Evolutionary conservation across 2,888 invertebrate genomes (phyloP), one percentile per base, ranked within the genome.

Genomic region (Caenorhabditis japonica): DNA sequence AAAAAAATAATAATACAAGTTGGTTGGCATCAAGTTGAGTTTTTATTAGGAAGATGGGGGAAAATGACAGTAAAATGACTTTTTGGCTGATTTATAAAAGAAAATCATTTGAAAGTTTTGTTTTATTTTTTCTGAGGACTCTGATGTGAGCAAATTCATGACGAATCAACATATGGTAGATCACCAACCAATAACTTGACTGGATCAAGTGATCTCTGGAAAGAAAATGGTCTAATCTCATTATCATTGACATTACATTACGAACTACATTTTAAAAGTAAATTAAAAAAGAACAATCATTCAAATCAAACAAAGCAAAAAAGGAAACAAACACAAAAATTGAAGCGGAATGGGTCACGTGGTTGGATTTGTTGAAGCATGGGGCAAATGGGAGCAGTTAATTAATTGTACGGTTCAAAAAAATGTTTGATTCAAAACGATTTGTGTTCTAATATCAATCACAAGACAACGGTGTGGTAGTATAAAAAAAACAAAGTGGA

Each of bases 111-210:
- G n/a, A n/a, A n/a, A n/a, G n/a, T n/a, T n/a, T n/a, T n/a, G n/a
- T n/a, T n/a, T n/a, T n/a, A n/a, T n/a, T n/a, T n/a, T n/a, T n/a
- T n/a, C n/a, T 4, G 17, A 39, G 4, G 17, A 15, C 4, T 17
- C 4, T 8, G 51, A n/a, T 5, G 21, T 53, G 53, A 69, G 53
- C 64, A 60, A n/a, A 53, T 46, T 69, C 56, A 72, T 72, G 69
- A 62, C 66, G 72, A 75, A 74, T 84, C 85, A 62, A 78, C 82
- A 73, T 85, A 85, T 55, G 85, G 83, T 44, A 85, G 79, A 70
- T 84, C 83, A 53, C 84, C 85, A 52, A 85, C 83, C 66, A 83
- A 71, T 49, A 85, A 72, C 61, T 83, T 85, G 72, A 84, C 77
- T 12, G 85, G 84, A 64, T 85, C 85, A 39, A 82, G 77, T 60